phyloP scores from a whole-genome alignment of 2,797 vertebrate species.

The Loris lydekkerianus region DNA sequence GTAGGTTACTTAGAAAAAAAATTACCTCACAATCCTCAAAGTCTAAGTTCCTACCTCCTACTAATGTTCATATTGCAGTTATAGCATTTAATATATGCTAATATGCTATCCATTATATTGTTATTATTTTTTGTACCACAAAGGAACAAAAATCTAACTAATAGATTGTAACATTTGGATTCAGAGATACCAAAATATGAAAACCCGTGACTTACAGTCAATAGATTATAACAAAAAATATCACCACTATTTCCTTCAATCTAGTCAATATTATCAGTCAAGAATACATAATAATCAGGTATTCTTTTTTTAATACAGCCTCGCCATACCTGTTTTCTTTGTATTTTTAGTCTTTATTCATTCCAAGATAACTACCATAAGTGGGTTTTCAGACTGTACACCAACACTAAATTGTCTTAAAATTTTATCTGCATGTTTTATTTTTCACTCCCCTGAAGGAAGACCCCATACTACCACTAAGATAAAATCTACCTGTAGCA shows the following conservation, averaged over 20 bases:
- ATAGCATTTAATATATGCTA: conserved; percentile 9
- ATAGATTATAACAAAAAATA: neutral
- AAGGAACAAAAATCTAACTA: conserved; percentile 23
- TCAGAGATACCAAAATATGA: conserved; percentile 25
- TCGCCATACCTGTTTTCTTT: neutral
- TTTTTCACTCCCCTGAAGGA: conserved; percentile 40
- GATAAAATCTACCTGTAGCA: neutral
- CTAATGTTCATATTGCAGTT: conserved; percentile 40
- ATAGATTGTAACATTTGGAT: conserved; percentile 19
- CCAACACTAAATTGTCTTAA: conserved; percentile 48
- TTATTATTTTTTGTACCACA: neutral
- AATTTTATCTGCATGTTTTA: neutral
- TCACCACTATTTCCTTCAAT: neutral
- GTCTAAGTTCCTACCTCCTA: neutral
- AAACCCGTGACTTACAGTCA: conserved; percentile 31
- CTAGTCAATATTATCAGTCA: neutral
- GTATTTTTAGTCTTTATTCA: conserved; percentile 16
- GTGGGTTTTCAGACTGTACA: conserved; percentile 26
- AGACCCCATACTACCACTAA: neutral
- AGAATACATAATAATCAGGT: neutral
- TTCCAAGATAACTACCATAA: neutral
- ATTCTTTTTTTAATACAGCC: conserved; percentile 40
- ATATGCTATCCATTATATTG: neutral
- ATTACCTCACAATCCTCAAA: too few relatives aligned
- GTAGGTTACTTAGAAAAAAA: too few relatives aligned